A percentile compares a stretch with the other conserved stretches of the same genome.
Evolutionary conservation across 2,888 invertebrate species (phyloP).

Genomic region (Cheilosia vernalis): DNA sequence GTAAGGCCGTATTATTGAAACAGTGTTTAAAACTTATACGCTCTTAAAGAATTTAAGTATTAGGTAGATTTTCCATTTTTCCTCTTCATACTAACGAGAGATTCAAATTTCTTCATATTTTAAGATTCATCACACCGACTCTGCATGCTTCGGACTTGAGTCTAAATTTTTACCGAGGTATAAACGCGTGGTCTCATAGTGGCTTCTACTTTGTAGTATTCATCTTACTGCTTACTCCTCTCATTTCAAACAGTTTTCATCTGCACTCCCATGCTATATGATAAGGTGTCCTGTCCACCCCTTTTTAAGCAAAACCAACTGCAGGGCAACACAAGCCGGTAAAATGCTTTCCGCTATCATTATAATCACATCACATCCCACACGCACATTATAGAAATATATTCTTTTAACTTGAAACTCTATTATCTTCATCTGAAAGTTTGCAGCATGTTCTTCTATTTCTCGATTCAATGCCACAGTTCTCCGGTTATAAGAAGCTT

Average conservation of each 20-base stretch:
- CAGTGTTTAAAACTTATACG: too few relatives aligned
- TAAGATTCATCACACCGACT: too few relatives aligned
- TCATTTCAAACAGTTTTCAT: not conserved
- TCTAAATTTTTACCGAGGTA: too few relatives aligned
- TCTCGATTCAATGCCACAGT: slow-evolving; percentile 52
- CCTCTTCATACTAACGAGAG: too few relatives aligned
- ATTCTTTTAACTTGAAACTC: slow-evolving; percentile 71
- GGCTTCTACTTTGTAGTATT: too few relatives aligned
- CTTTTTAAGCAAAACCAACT: slow-evolving; percentile 11
- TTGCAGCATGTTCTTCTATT: slow-evolving; percentile 58
- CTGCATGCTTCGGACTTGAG: too few relatives aligned
- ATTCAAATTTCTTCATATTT: too few relatives aligned
- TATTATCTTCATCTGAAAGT: slow-evolving; percentile 70
- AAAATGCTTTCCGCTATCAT: slow-evolving; percentile 65
- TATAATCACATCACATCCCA: slow-evolving; percentile 73
- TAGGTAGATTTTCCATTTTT: too few relatives aligned
- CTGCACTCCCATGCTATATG: slow-evolving; percentile 33
- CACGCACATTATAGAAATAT: slow-evolving; percentile 67
- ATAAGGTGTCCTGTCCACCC: slow-evolving; percentile 26
- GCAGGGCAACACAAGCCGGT: slow-evolving; percentile 40
- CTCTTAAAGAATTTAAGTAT: too few relatives aligned
- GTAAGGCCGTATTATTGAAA: too few relatives aligned
- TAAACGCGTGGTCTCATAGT: too few relatives aligned
- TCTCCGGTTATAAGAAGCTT: slow-evolving; percentile 69
- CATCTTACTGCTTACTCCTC: not conserved